Evolutionary conservation across 2,113 vertebrate species (phyloP).

Genomic region (Trachemys scripta): DNA sequence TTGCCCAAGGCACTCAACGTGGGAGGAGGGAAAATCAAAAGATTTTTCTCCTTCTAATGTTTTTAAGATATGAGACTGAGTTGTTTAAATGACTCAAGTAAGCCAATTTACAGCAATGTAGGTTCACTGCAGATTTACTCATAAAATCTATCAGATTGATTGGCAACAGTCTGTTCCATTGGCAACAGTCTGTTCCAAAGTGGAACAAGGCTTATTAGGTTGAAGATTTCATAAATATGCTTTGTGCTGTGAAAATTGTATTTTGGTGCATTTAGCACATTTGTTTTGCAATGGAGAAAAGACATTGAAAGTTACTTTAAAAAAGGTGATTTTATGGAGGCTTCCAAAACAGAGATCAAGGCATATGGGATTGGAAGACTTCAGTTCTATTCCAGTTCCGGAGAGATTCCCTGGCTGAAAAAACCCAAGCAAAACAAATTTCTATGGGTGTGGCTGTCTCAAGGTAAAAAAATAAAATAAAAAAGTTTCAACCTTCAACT

Average conservation of each 20-base stretch:
- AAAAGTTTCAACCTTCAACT: neutral
- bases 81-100: slow-evolving; percentile 27
- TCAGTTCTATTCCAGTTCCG: neutral
- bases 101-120: slow-evolving; percentile 28
- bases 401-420: neutral
- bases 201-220: slow-evolving; percentile 32
- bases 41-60: slow-evolving; percentile 56
- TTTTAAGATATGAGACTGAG: slow-evolving; percentile 23
- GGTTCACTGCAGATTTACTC: slow-evolving; percentile 40
- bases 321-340: neutral
- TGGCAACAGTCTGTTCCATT: slow-evolving; percentile 47
- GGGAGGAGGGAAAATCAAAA: slow-evolving; percentile 51
- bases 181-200: slow-evolving; percentile 38
- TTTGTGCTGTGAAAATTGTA: slow-evolving; percentile 32
- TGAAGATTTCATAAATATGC: slow-evolving; percentile 45
- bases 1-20: slow-evolving; percentile 45
- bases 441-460: neutral
- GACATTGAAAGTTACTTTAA: slow-evolving; percentile 59
- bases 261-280: slow-evolving; percentile 36
- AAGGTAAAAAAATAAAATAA: neutral
- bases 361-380: neutral
- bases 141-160: slow-evolving; percentile 60
- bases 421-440: neutral
- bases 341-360: neutral
- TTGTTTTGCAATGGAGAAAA: neutral